Percentiles rank a stretch among this genome's conserved stretches.
Conservation (phyloP, 2,113 vertebrate species). For the Ovis canadensis region DNA sequence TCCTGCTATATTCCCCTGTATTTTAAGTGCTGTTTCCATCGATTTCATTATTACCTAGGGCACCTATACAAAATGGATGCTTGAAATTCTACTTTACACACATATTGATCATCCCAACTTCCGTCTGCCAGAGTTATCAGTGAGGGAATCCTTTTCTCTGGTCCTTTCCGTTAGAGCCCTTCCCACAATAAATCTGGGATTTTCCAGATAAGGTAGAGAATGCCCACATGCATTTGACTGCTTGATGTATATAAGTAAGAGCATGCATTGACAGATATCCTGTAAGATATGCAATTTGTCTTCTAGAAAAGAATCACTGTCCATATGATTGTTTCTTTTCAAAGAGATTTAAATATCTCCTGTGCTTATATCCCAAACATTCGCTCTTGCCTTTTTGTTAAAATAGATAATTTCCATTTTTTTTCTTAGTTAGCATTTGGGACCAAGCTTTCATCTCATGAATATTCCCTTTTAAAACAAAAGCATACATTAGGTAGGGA, state of each 20-base stretch:
- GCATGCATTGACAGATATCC: neutral
- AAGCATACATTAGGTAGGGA: neutral
- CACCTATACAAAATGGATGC: neutral
- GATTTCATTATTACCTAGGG: neutral
- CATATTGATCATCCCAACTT: neutral
- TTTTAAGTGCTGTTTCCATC: neutral
- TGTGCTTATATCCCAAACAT: neutral
- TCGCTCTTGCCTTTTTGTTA: neutral
- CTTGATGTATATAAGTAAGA: neutral
- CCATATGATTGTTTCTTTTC: constrained; percentile 1
- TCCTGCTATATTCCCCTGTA: neutral
- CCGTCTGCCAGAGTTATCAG: neutral
- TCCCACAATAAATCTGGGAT: neutral
- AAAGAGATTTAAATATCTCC: neutral
- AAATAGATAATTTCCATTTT: neutral
- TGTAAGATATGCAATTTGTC: neutral
- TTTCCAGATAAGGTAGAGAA: neutral
- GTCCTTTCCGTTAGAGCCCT: neutral
- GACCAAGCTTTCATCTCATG: neutral
- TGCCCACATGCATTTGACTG: neutral
- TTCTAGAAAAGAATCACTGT: neutral
- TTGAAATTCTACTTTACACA: neutral
- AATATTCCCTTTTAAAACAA: neutral
- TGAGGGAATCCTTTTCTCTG: neutral
- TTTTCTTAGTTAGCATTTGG: neutral